Evolutionary conservation across 2,113 vertebrate genomes (phyloP).

Genomic region (Coracopsis vasa): DNA sequence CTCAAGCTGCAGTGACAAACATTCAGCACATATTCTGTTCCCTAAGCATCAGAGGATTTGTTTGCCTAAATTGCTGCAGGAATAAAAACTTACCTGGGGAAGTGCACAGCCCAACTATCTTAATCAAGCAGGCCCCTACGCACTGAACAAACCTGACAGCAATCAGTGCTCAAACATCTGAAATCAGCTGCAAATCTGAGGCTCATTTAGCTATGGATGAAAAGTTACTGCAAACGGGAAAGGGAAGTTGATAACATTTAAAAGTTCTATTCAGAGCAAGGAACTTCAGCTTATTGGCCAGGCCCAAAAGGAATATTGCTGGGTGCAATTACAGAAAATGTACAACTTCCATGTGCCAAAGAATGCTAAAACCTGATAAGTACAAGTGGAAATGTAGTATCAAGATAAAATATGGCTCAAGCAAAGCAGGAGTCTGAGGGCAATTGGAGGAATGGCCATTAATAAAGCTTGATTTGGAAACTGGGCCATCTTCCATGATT

Average conservation of each 20-base stretch:
- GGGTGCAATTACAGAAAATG: neutral
- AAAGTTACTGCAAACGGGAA: neutral
- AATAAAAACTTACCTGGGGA: neutral
- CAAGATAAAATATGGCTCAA: neutral
- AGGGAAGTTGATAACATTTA: neutral
- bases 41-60: neutral
- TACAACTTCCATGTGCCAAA: neutral
- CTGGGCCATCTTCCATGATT: neutral
- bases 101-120: neutral
- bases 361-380: neutral
- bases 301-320: neutral
- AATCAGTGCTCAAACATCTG: neutral
- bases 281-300: neutral
- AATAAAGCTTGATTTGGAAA: neutral
- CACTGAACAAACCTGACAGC: neutral
- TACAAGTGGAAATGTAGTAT: neutral
- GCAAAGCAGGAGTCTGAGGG: neutral
- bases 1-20: neutral
- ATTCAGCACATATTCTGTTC: neutral
- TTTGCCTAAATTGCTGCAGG: neutral
- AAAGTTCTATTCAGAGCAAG: neutral
- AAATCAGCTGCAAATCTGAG: neutral
- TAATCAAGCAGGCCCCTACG: neutral
- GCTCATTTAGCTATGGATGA: neutral
- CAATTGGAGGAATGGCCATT: neutral